Conservation (phyloP, 2,797 vertebrate genomes). For the Enoplosus armatus region DNA sequence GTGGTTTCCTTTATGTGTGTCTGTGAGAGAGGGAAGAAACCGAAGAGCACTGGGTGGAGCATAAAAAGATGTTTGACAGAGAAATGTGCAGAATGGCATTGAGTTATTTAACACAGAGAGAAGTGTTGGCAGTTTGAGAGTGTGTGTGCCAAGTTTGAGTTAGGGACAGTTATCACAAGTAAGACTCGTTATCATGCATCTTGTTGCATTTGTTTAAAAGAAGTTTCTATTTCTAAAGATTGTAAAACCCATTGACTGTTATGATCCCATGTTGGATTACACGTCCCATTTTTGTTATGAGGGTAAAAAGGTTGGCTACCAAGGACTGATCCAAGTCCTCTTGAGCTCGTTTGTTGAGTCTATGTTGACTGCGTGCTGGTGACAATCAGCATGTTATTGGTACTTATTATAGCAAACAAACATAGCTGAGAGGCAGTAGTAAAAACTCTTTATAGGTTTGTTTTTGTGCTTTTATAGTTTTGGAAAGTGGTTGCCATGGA, state of each 20-base stretch:
- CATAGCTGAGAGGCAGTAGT: conserved; percentile 12
- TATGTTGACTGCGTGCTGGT: conserved; percentile 1
- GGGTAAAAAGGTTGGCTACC: neutral
- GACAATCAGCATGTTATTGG: conserved; percentile 16
- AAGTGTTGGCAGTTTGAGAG: conserved; percentile 1
- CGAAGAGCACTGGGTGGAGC: neutral
- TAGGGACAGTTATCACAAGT: neutral
- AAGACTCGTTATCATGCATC: neutral
- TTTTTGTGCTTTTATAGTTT: conserved; percentile 56
- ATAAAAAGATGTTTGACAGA: neutral
- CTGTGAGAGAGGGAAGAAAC: neutral
- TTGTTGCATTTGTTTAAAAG: conserved; percentile 14
- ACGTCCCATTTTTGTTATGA: neutral
- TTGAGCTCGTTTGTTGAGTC: conserved; percentile 18
- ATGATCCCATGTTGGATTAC: neutral
- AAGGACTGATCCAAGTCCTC: neutral
- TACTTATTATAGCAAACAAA: conserved; percentile 26
- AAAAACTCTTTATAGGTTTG: conserved; percentile 50
- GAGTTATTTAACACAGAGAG: conserved; percentile 2
- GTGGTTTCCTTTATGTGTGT: neutral
- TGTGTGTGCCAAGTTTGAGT: conserved; percentile 9
- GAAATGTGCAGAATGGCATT: neutral
- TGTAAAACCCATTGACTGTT: neutral
- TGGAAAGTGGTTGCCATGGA: conserved; percentile 32
- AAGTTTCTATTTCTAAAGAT: neutral